Conservation (phyloP, 1,140 invertebrate genomes). For the Muscidifurax raptorellus region DNA sequence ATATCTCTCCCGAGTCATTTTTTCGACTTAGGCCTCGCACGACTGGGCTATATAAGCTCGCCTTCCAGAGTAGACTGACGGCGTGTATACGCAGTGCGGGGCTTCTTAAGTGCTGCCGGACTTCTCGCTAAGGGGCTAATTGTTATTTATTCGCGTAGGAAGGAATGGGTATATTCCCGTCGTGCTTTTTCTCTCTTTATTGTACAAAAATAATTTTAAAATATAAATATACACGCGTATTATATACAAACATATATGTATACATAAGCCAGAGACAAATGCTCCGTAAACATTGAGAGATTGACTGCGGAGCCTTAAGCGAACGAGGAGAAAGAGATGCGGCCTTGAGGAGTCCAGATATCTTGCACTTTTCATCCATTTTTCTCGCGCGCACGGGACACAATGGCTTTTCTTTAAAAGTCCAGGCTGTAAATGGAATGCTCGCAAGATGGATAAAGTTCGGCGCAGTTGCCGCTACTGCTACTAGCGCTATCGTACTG, state of each 20-base stretch:
- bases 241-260: no score
- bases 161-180: no score
- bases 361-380: neutral
- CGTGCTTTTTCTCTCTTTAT: no score
- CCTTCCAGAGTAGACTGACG: neutral
- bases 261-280: no score
- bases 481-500: constrained; percentile 82
- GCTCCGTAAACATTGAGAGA: neutral
- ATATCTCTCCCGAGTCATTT: constrained; percentile 39
- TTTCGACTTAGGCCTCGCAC: neutral
- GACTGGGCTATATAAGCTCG: neutral
- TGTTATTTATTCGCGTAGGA: neutral
- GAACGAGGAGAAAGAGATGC: neutral
- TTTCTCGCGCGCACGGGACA: neutral
- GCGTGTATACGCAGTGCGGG: neutral
- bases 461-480: constrained; percentile 68
- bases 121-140: neutral
- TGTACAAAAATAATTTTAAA: no score
- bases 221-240: no score
- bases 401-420: constrained; percentile 58
- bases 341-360: neutral
- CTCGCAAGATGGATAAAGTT: constrained; percentile 73
- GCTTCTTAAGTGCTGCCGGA: neutral
- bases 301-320: neutral
- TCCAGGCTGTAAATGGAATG: constrained; percentile 71